Conservation (phyloP, 2,888 invertebrate genomes). For the Pristionchus entomophagus region DNA sequence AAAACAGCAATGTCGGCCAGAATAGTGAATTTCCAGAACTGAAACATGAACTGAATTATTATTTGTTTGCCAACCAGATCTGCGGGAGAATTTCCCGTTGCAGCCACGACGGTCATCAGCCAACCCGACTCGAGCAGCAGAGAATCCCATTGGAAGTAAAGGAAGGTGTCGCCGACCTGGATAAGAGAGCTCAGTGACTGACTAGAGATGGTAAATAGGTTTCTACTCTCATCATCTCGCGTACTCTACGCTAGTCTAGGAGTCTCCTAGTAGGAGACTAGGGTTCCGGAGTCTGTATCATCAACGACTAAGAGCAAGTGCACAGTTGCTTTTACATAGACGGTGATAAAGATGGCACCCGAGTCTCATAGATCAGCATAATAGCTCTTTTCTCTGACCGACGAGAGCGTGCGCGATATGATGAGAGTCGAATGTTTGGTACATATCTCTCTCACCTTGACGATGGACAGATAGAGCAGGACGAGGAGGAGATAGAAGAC, state of each 20-base stretch:
- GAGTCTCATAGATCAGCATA: too few species aligned
- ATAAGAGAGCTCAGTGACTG: constrained; percentile 48
- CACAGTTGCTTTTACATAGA: too few species aligned
- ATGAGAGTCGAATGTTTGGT: neutral
- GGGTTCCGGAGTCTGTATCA: too few species aligned
- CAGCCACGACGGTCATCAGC: constrained; percentile 84
- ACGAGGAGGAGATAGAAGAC: constrained; percentile 83
- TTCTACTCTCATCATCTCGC: too few species aligned
- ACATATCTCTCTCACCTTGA: constrained; percentile 78
- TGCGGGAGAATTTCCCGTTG: constrained; percentile 76
- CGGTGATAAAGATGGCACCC: too few species aligned
- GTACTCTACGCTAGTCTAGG: too few species aligned
- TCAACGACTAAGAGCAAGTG: too few species aligned
- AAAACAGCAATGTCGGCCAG: too few species aligned
- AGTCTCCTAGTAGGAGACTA: too few species aligned
- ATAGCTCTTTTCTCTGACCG: too few species aligned
- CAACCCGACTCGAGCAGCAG: constrained; percentile 85
- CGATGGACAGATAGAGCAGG: constrained; percentile 85
- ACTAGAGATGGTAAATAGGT: too few species aligned
- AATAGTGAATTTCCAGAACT: too few species aligned
- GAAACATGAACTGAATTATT: neutral
- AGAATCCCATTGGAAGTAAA: constrained; percentile 86
- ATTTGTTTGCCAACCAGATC: constrained; percentile 50
- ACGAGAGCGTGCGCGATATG: neutral
- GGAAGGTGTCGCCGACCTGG: constrained; percentile 84